Evolutionary conservation across 2,888 invertebrate species (phyloP).

Genomic region (Emmelina monodactyla): DNA sequence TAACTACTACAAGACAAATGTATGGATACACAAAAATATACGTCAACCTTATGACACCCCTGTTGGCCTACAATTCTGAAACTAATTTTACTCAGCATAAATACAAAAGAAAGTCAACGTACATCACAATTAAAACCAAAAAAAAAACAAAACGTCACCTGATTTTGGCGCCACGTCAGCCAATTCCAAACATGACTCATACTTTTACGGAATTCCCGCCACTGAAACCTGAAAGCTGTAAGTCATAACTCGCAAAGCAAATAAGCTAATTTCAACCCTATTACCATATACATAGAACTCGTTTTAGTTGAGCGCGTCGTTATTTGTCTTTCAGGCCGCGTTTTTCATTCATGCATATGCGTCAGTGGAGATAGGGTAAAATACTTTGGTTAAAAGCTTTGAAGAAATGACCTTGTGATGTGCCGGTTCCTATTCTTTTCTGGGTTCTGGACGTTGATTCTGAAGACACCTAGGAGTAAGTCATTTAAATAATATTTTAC

Average conservation of each 20-base stretch:
- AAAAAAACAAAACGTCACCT: background rate
- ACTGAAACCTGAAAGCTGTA: background rate
- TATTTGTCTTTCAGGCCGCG: background rate
- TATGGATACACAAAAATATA: no score
- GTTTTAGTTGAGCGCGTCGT: background rate
- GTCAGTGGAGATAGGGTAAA: background rate
- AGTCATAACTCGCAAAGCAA: conserved; percentile 1
- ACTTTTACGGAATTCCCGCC: conserved; percentile 10
- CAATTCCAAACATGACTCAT: conserved; percentile 13
- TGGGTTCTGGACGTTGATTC: conserved; percentile 15
- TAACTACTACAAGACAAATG: no score
- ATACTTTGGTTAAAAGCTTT: background rate
- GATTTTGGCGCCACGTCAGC: background rate
- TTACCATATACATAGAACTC: background rate
- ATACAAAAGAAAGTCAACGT: no score
- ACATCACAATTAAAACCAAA: no score
- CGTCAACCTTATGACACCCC: no score
- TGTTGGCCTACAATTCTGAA: no score
- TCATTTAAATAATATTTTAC: no score
- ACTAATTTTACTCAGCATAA: no score
- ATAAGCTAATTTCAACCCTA: background rate
- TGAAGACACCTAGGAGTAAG: conserved; percentile 20
- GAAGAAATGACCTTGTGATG: conserved; percentile 23
- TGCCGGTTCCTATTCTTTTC: conserved; percentile 18
- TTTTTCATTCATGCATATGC: background rate